Evolutionary conservation across 2,113 vertebrate species (phyloP), one percentile per base, ranked within the genome.

Genomic region (Clupea harengus): DNA sequence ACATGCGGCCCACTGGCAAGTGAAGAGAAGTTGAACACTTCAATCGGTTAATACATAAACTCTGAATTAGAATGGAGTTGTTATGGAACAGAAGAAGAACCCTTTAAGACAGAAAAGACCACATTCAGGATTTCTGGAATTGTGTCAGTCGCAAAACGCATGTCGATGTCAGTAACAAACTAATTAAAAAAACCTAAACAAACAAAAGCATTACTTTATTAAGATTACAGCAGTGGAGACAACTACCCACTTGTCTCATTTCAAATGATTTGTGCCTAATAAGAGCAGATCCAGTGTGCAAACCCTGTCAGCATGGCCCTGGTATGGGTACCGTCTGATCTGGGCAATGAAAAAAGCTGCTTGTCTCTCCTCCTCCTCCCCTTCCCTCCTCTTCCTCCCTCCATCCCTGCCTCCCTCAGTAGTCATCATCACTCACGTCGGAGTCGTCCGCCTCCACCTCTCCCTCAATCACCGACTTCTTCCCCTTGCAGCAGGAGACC

Each of bases 391-490:
- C 28, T 25, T 72, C 25, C 67, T 32, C 67, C 39, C 25, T 78
- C 72, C 67, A 20, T 28, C 28, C 39, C 72, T 13, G 1, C 72
- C 11, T 11, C n/a, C 64, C 64, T 67, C 72, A 78, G 45, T 95
- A 95, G 92, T 99, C 97, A 47, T 98, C 97, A 86, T 99, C 98
- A 86, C 97, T 99, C 75, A 97, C 84, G 90, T 99, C 98, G 20
- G 97, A 99, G 90, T 99, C 98, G 8, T 98, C 97, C 13, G 97
- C 97, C 89, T 98, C 97, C 89, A 97, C 96, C 90, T 97, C 96
- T 85, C 97, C 97, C 94, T 99, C 98, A 89, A 99, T 97, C 93
- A 99, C 95, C 0, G 98, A 99, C 89, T 97, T 99, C 95, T 98
- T 99, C 88, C 97, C 97, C 95, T 96, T 97, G 94, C 97, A 99